Conservation (phyloP, 1,140 invertebrate species). For the Neodiprion virginianus region DNA sequence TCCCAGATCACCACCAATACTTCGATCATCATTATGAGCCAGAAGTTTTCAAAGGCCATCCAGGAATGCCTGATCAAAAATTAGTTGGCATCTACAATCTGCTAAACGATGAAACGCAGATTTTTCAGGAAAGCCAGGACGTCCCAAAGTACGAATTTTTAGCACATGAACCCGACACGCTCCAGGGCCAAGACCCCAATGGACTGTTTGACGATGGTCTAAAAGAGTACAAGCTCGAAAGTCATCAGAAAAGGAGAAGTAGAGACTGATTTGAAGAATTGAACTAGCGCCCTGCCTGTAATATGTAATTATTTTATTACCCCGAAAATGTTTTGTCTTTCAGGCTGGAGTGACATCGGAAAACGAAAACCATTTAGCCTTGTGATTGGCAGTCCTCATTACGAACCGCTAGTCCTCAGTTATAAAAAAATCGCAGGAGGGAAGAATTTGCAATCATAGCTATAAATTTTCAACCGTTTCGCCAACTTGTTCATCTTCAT, state of each 20-base stretch:
- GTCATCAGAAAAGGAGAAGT: constrained; percentile 5
- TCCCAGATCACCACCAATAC: background rate
- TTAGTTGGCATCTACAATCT: background rate
- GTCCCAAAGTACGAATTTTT: background rate
- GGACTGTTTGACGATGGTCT: background rate
- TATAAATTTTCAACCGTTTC: background rate
- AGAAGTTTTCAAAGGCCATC: background rate
- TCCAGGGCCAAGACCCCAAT: background rate
- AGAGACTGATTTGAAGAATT: background rate
- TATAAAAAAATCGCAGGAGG: background rate
- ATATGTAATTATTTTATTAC: too few relatives aligned
- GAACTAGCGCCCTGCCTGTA: background rate
- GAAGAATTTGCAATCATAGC: background rate
- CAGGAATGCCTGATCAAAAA: background rate
- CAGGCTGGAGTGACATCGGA: background rate
- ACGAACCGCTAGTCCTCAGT: background rate
- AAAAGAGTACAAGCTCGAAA: background rate
- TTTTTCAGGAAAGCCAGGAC: background rate
- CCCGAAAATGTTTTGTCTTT: background rate
- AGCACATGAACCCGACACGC: background rate
- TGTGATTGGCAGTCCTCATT: background rate
- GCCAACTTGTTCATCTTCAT: background rate
- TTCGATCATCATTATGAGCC: background rate
- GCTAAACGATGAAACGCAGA: background rate
- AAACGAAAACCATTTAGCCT: background rate